Base-by-base conservation (phyloP, 1,140 invertebrate species). In the Drosophila neocordata region DNA sequence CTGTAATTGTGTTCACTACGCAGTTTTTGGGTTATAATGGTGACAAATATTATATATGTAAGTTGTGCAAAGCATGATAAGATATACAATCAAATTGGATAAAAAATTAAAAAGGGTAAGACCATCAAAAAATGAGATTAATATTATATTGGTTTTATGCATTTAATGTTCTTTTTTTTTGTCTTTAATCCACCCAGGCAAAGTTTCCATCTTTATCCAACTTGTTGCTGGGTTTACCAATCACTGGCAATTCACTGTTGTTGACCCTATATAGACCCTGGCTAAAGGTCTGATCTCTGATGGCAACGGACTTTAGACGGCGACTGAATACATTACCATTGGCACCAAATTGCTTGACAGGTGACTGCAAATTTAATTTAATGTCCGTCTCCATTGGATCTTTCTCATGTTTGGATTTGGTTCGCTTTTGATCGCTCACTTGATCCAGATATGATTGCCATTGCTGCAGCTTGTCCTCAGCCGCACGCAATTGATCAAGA, bases 401-500 rank as follows among this genome's bases (percentile, higher is more conserved):
- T 13, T 72, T 44, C 5, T 55, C 11, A 24, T 63, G 41, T 1
- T 65, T 71, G 9, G 70, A 48, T 20, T 53, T 12, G 12, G 37
- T 27, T 64, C 68, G 12, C 22, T 60, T 62, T 13, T 31, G 38
- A 12, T 67, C 69, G 12, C 58, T 77, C 5, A 91, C 79, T 63
- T 91, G 87, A 0, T 91, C 73, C 4, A 91, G 51, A 61, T 89
- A 91, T 7, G 76, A 75, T 65, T 91, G 84, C 90, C 90, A 91
- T 53, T 91, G 85, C 27, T 80, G 69, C 11, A 91, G 62, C 9
- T 91, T 91, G 52, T 91, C 76, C 6, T 90, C 89, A 1, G 89
- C 90, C 1, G 84, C 90, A 4, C 80, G 69, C 22, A 94, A 66
- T 57, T 93, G 93, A 11, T 93, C 92, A 0, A 93, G 87, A 22